Base-by-base conservation (phyloP, 2,113 vertebrate species). In the Eidolon helvum region DNA sequence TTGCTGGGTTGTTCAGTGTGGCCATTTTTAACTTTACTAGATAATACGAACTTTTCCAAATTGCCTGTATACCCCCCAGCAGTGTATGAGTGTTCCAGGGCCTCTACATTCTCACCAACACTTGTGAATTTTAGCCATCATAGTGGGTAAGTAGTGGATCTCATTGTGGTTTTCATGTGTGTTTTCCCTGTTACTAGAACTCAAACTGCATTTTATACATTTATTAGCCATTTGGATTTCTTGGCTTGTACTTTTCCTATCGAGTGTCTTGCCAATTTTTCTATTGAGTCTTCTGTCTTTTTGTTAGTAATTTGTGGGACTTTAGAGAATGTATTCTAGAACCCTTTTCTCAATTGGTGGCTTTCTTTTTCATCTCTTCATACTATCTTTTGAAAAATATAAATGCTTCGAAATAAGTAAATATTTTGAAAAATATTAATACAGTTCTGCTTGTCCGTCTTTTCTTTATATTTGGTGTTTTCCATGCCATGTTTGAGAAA, bases 181-280 rank as follows among this genome's bases (percentile, higher is more conserved):
- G 66, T 85, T 77, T 82, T 53, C 43, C 53, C 85, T 6, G 65
- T 68, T 79, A 71, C 30, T 75, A 68, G 45, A 93, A 65, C 50
- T 91, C 71, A 57, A 90, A 15, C 28, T 40, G 3, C 33, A 19
- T 80, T 75, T 95, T 66, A 89, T 21, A 69, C 28, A 35, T 30
- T 69, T 91, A 57, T 78, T 90, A 90, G 33, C 59, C 53, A 33
- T 91, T 91, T 91, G 12, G 4, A 71, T 85, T 85, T 94, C 48
- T 45, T 92, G n/a, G 19, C n/a, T 89, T 92, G 7, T 55, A 90
- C 90, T 92, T 45, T 55, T 72, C 8, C 26, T 79, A 45, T 43
- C 79, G 59, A 72, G 26, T 33, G 24, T 83, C 77, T 91, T 91
- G 45, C 12, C 43, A 74, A 9, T n/a, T 91, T 96, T 97, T 92